phyloP scores from a whole-genome alignment of 2,797 vertebrate species.

The Ctenosaura bakeri region DNA sequence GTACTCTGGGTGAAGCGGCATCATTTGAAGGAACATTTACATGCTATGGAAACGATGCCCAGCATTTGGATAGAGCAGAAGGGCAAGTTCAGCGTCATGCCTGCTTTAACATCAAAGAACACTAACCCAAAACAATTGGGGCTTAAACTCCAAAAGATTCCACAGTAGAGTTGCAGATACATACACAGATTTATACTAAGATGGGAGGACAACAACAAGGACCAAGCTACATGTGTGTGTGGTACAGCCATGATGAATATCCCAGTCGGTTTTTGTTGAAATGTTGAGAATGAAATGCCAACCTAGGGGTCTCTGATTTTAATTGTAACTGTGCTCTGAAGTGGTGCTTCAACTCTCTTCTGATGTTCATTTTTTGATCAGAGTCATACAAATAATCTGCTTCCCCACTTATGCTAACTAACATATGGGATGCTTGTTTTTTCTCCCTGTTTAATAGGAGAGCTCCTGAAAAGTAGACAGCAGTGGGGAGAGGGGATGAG shows the following conservation, averaged over 20 bases:
- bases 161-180: constrained; percentile 22
- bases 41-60: constrained; percentile 64
- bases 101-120: constrained; percentile 38
- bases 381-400: not conserved
- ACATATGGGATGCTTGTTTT: not conserved
- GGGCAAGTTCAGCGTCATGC: constrained; percentile 60
- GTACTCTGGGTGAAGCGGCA: constrained; percentile 52
- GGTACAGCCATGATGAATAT: not conserved
- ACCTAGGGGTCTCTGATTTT: not conserved
- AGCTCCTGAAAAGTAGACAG: not conserved
- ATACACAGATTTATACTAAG: not conserved
- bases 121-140: constrained; percentile 31
- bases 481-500: too few species aligned
- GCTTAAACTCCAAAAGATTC: constrained; percentile 44
- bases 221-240: not conserved
- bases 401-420: not conserved
- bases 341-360: not conserved
- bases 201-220: not conserved
- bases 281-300: not conserved
- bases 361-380: not conserved
- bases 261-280: not conserved
- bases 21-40: constrained; percentile 40
- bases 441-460: not conserved
- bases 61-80: constrained; percentile 63
- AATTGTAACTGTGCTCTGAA: not conserved